Evolutionary conservation across 1,140 invertebrate genomes (phyloP).

Genomic region (Drosophila paulistorum): DNA sequence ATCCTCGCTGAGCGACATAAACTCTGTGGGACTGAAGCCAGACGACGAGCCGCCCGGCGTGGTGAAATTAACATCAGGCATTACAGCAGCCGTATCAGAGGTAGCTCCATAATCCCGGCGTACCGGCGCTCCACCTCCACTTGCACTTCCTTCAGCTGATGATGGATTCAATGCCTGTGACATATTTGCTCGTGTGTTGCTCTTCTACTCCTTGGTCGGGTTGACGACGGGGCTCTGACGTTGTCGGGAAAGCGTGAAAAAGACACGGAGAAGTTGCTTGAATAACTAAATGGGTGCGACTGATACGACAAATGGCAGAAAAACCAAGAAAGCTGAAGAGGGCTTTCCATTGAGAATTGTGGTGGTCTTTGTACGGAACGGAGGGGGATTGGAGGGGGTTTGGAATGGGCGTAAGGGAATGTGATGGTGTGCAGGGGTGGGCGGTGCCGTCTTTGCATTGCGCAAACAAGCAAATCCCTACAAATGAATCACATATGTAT

Average conservation of each 20-base stretch:
- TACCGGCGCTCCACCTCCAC: slow-evolving; percentile 30
- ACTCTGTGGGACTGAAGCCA: slow-evolving; percentile 89
- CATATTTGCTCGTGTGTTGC: slow-evolving; percentile 40
- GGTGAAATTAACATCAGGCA: slow-evolving; percentile 86
- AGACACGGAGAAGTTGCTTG: slow-evolving; percentile 31
- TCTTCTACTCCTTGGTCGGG: slow-evolving; percentile 21
- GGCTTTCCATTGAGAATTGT: background rate
- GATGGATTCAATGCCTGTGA: slow-evolving; percentile 73
- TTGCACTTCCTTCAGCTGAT: slow-evolving; percentile 26
- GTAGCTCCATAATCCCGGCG: slow-evolving; percentile 84
- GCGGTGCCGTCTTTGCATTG: slow-evolving; percentile 29
- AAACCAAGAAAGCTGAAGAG: slow-evolving; percentile 5
- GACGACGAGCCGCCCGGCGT: slow-evolving; percentile 72
- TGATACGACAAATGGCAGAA: slow-evolving; percentile 39
- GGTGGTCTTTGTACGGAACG: background rate
- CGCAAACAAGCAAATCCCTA: slow-evolving; percentile 66
- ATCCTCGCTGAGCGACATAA: slow-evolving; percentile 89
- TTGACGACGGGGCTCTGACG: slow-evolving; percentile 43
- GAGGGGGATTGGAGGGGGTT: too few relatives aligned
- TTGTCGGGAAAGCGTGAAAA: slow-evolving; percentile 14
- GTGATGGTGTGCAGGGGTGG: background rate
- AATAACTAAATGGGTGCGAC: slow-evolving; percentile 47
- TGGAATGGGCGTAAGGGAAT: background rate
- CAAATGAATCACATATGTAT: slow-evolving; percentile 70
- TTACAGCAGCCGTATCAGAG: slow-evolving; percentile 65